A percentile compares a stretch with the other conserved stretches of the same genome.
phyloP scores from a whole-genome alignment of 2,113 vertebrate genomes.

The Felis chaus region DNA sequence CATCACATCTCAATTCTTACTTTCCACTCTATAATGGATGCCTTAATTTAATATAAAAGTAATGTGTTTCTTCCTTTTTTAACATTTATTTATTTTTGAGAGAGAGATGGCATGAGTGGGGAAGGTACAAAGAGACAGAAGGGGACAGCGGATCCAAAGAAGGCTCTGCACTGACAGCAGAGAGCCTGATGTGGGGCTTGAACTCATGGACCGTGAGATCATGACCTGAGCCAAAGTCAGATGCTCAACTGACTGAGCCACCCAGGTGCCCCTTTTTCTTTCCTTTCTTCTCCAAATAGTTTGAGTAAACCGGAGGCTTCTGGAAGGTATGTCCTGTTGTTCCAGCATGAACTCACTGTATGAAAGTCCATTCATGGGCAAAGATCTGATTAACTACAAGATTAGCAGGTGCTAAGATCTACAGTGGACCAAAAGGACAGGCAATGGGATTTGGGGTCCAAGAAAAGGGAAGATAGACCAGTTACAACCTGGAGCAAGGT shows the following conservation, averaged over 20 bases:
- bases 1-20: background rate
- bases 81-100: too few relatives aligned
- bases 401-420: background rate
- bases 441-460: background rate
- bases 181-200: too few relatives aligned
- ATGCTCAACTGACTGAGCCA: too few relatives aligned
- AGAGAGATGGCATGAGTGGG: too few relatives aligned
- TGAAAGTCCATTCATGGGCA: background rate
- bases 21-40: background rate
- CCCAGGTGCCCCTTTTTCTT: background rate
- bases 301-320: background rate
- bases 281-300: background rate
- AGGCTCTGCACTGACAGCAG: too few relatives aligned
- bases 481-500: background rate
- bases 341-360: background rate
- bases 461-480: background rate
- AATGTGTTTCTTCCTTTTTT: background rate
- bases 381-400: background rate
- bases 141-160: too few relatives aligned
- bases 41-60: conserved; percentile 5
- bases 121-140: too few relatives aligned
- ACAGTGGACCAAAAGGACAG: background rate
- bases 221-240: too few relatives aligned
- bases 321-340: background rate
- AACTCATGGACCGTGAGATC: too few relatives aligned